phyloP scores from a whole-genome alignment of 2,797 vertebrate species.

The Phataginus tetradactyla region DNA sequence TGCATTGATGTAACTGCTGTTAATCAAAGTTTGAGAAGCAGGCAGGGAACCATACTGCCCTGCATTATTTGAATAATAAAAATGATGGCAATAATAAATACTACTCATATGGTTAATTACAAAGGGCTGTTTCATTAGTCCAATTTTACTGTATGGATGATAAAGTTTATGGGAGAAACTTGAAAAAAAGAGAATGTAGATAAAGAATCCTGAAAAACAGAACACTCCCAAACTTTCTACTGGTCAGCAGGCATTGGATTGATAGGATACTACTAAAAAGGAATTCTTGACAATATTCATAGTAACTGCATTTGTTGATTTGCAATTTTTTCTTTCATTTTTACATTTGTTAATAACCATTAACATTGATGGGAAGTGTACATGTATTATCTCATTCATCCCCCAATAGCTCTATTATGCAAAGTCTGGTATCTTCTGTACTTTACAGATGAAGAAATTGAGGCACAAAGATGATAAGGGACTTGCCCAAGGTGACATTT shows the following conservation, averaged over 20 bases:
- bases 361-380: neutral
- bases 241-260: neutral
- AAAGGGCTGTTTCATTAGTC: neutral
- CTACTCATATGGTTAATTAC: neutral
- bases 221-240: neutral
- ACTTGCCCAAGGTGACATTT: neutral
- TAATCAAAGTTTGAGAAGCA: neutral
- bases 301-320: neutral
- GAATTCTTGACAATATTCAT: neutral
- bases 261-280: neutral
- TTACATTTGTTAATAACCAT: neutral
- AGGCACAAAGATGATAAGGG: neutral
- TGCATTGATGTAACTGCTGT: neutral
- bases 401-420: neutral
- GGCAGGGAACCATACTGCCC: rapidly evolving
- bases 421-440: neutral
- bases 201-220: neutral
- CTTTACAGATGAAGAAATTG: neutral
- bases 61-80: neutral
- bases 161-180: neutral
- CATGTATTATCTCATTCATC: neutral
- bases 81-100: neutral
- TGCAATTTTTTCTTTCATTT: neutral
- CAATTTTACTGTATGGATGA: neutral
- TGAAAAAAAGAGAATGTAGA: neutral